phyloP scores from a whole-genome alignment of 2,113 vertebrate genomes.

The Steatornis caripensis region DNA sequence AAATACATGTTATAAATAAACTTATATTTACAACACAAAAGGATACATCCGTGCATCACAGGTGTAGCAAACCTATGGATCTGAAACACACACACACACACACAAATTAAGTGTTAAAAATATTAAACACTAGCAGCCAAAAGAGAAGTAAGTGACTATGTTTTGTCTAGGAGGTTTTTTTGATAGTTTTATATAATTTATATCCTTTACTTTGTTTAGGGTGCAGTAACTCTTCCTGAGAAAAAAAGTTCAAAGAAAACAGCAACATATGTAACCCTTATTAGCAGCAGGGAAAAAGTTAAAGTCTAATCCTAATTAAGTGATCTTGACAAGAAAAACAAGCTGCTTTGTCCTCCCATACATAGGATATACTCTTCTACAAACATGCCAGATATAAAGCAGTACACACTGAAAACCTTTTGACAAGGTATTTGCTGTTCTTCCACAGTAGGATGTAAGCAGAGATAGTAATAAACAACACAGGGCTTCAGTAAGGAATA shows the following conservation, averaged over 20 bases:
- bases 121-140: not conserved
- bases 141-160: not conserved
- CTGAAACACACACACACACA: conserved; percentile 67
- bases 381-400: not conserved
- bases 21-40: conserved; percentile 61
- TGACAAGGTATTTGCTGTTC: not conserved
- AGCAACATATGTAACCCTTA: not conserved
- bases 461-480: not conserved
- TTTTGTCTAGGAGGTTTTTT: not conserved
- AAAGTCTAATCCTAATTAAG: not conserved
- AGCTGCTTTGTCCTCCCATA: not conserved
- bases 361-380: not conserved
- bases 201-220: not conserved
- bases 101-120: not conserved
- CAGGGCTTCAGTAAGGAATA: not conserved
- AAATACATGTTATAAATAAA: too few species aligned
- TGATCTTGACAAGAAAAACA: not conserved
- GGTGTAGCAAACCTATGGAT: conserved; percentile 91
- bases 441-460: not conserved
- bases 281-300: not conserved
- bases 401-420: not conserved
- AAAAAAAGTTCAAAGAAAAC: not conserved
- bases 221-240: not conserved
- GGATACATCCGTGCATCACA: conserved; percentile 97
- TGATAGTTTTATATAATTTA: not conserved